Evolutionary conservation across 2,888 invertebrate genomes (phyloP), one percentile per base, ranked within the genome.

Genomic region (Eulithis prunata): DNA sequence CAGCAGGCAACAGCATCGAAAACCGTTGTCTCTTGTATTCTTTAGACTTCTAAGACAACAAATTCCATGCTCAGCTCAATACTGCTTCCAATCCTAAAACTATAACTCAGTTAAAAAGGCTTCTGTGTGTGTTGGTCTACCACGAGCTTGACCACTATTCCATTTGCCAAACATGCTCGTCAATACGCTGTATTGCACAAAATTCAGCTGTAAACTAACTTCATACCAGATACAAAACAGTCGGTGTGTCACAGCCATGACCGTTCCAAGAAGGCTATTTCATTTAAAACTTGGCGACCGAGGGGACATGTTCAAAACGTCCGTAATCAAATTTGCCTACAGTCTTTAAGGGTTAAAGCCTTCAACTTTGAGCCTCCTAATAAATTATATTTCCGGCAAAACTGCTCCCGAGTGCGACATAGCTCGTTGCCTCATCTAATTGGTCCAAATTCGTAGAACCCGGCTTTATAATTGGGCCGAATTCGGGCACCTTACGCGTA

Each of bases 381-480:
- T 92, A 92, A 92, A 92, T 92, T 92, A 92, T 91, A 91, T 91
- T 91, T 91, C 89, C 89, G 88, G 88, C 91, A 91, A 91, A 91
- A 92, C 92, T 91, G 91, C 89, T 89, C 86, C 87, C 86, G 89
- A 89, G 89, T 87, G 87, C 89, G 92, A 90, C 91, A 90, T 90
- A 91, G 90, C 90, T 91, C 92, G 92, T 90, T 91, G 91, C 86
- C 86, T 91, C 88, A 88, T 90, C 91, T 93, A 93, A 92, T 93
- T 92, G 93, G 91, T 91, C 87, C 87, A 89, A 92, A 92, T 91
- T 91, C 83, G 85, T 86, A 82, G 85, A 41, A 87, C 87, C 86
- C 89, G 82, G 87, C 90, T 89, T 78, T 89, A 90, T 91, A 91
- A 91, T 91, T 91, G 90, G 90, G 80, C 81, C 80, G 79, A 85